These are phyloP conservation scores for Phrynosoma platyrhinos DNA, from an alignment of 2,113 vertebrate genomes.

Conservation along the genomic window DNA sequence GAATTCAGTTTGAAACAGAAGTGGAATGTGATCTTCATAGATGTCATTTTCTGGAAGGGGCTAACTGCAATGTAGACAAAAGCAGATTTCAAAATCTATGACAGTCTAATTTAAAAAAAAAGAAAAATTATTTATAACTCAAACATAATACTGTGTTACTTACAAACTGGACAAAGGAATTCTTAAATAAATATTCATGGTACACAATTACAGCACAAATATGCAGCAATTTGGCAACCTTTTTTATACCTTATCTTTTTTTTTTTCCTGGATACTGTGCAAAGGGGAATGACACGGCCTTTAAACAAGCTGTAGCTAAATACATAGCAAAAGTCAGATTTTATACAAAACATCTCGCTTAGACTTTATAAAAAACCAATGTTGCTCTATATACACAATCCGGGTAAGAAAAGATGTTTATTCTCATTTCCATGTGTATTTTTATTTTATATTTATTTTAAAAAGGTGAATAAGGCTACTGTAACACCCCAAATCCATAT, in stretches of 20 bases:
- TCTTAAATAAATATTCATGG: conserved; percentile 99
- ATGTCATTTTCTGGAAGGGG: conserved; percentile 84
- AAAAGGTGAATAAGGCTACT: conserved; percentile 99
- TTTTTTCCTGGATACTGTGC: conserved; percentile 94
- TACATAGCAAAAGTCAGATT: conserved; percentile 99
- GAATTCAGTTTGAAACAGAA: conserved; percentile 98
- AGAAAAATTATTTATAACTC: conserved; percentile 87
- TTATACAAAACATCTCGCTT: conserved; percentile 99
- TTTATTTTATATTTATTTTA: conserved; percentile 82
- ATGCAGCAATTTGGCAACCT: conserved; percentile 99
- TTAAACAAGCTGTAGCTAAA: conserved; percentile 99
- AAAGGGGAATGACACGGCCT: conserved; percentile 91
- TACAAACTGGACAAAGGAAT: conserved; percentile 95
- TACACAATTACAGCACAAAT: conserved; percentile 99
- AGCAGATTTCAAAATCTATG: conserved; percentile 84
- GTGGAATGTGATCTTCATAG: conserved; percentile 93
- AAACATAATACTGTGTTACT: conserved; percentile 98
- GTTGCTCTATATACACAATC: conserved; percentile 90
- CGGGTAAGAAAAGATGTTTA: conserved; percentile 96
- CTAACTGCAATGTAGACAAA: conserved; percentile 86
- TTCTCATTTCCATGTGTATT: conserved; percentile 82
- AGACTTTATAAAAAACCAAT: conserved; percentile 96
- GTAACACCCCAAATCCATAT: conserved; percentile 96
- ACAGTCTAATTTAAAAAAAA: conserved; percentile 81
- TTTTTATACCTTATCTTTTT: conserved; percentile 84